Percentiles rank a stretch among this genome's conserved stretches.
phyloP scores from a whole-genome alignment of 1,140 invertebrate genomes.

The Brachystomella parvula region DNA sequence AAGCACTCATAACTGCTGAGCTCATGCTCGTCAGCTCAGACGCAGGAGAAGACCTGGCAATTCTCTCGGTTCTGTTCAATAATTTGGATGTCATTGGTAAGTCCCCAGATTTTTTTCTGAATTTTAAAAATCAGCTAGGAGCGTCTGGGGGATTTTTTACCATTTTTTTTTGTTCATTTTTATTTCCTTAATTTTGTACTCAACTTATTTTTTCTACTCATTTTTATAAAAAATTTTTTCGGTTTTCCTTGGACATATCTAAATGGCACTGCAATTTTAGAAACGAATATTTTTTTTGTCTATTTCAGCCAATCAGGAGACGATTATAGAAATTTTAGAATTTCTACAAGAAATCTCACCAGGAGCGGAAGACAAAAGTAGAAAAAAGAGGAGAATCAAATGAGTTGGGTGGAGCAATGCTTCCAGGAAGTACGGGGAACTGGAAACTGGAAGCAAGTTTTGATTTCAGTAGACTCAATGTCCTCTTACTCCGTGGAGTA shows the following conservation, averaged over 20 bases:
- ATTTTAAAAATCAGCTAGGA: neutral
- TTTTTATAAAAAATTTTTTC: no score
- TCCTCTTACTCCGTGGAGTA: conserved; percentile 71
- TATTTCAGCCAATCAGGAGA: conserved; percentile 78
- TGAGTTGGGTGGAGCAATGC: neutral
- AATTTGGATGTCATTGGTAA: conserved; percentile 85
- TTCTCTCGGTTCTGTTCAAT: conserved; percentile 84
- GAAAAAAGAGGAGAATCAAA: neutral
- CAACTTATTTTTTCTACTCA: no score
- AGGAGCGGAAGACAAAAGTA: conserved; percentile 23
- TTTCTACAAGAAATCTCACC: conserved; percentile 70
- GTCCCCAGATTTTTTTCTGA: conserved; percentile 32
- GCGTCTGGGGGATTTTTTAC: neutral
- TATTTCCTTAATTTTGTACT: neutral
- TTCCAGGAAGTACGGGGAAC: neutral
- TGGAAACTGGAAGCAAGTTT: conserved; percentile 62
- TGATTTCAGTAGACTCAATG: conserved; percentile 83
- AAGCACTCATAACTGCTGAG: conserved; percentile 78
- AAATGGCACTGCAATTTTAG: neutral
- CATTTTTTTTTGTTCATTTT: conserved; percentile 9
- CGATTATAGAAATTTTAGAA: conserved; percentile 81
- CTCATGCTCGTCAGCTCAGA: conserved; percentile 60
- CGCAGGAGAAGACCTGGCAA: conserved; percentile 45
- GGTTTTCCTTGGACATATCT: neutral
- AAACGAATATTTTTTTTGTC: neutral